phyloP scores from a whole-genome alignment of 2,113 vertebrate species.

The Felis catus region DNA sequence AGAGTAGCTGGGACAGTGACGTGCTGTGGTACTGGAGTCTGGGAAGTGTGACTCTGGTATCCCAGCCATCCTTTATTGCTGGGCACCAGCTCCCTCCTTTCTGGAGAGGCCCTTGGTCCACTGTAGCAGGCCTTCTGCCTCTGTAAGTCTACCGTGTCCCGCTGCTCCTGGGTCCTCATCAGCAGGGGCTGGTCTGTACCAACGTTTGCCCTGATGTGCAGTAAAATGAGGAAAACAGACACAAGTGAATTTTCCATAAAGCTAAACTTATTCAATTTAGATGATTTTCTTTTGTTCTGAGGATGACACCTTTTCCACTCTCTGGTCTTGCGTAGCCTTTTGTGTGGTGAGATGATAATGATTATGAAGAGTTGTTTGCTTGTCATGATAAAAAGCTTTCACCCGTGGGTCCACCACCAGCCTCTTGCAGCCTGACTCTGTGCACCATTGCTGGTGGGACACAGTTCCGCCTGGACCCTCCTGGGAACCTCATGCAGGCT shows the following conservation, averaged over 20 bases:
- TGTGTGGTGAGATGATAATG: not conserved
- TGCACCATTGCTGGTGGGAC: not conserved
- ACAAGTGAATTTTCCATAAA: not conserved
- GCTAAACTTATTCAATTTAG: not conserved
- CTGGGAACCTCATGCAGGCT: accelerated
- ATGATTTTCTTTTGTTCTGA: not conserved
- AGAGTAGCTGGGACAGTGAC: not conserved
- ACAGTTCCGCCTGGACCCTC: not conserved
- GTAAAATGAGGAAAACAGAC: not conserved
- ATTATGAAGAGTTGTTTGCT: not conserved
- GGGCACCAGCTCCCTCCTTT: not conserved
- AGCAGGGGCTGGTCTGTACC: not conserved
- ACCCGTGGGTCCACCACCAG: not conserved
- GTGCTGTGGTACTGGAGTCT: accelerated
- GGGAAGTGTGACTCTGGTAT: not conserved
- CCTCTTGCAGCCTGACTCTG: not conserved
- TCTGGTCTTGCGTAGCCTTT: not conserved
- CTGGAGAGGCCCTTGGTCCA: not conserved
- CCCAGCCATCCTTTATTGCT: not conserved
- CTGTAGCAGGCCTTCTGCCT: not conserved
- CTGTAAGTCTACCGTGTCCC: accelerated
- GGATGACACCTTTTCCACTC: not conserved
- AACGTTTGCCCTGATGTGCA: not conserved
- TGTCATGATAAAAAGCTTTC: not conserved
- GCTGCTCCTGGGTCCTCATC: not conserved